Base-by-base conservation (phyloP, 2,888 invertebrate genomes). In the Idaea straminata region DNA sequence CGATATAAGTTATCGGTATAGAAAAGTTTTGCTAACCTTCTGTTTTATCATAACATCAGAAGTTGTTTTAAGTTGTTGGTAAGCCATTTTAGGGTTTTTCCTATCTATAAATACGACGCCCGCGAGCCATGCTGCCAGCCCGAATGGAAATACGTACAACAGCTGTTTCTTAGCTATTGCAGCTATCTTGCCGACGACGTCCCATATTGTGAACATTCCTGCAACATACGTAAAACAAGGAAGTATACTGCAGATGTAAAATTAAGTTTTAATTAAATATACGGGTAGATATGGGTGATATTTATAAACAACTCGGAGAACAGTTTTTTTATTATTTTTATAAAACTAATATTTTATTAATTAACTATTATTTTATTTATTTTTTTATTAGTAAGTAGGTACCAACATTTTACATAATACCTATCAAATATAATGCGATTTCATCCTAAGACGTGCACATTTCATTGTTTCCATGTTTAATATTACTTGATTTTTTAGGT, bases 41-140 rank as follows among this genome's bases (percentile, higher is more conserved):
- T 91, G 82, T 68, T 89, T 88, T 34, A 92, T 77, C 89, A 92
- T 91, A 59, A 92, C 79, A 7, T 93, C 85, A 0, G 93, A 90
- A n/a, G 92, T 91, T 25, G 84, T 74, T 68, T 88, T 75, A 34
- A 94, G 86, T 72, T 88, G 88, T 65, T 85, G 83, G 79, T 94
- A 91, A 0, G 95, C 94, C 66, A 86, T 86, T 75, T 93, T 92
- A 4, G 93, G 83, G 74, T 95, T 93, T 6, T 86, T 86, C 63
- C 95, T 84, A 80, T 95, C 94, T 64, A 95, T 94, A 79, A 95
- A 95, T 6, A 95, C 92, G 5, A 94, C 92, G 5, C 95, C 95
- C 57, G 93, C 94, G 3, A 96, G 88, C 83, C 94, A 95, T 0
- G 95, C 94, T 0, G 93, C 89, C 5, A 94, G 75, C 1, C 95